Conservation (phyloP, 2,113 vertebrate genomes). For the Taurulus bubalis region DNA sequence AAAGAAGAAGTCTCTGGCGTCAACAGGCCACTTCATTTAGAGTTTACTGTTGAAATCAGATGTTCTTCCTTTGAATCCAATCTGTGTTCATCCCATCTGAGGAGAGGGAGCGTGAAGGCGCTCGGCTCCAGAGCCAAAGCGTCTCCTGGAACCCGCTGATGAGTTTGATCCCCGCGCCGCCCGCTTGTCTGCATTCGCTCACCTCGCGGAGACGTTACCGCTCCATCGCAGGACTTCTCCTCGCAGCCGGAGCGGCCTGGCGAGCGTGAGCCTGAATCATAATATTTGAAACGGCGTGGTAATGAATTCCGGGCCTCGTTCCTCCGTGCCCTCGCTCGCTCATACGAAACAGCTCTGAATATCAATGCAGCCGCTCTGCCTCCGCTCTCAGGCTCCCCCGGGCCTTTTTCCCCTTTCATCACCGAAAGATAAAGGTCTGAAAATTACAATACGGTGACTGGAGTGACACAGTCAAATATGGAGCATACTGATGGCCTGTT, state of each 20-base stretch:
- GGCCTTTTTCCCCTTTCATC: slow-evolving; percentile 56
- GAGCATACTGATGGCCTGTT: slow-evolving; percentile 40
- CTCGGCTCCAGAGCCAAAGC: slow-evolving; percentile 8
- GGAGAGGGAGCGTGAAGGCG: slow-evolving; percentile 13
- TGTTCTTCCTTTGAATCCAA: slow-evolving; percentile 14
- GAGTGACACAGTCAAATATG: slow-evolving; percentile 54
- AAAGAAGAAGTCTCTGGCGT: slow-evolving; percentile 1
- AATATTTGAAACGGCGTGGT: slow-evolving; percentile 64
- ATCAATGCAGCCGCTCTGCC: slow-evolving; percentile 52
- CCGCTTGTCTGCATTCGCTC: slow-evolving; percentile 4
- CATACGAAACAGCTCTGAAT: slow-evolving; percentile 58
- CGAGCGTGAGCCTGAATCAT: slow-evolving; percentile 71
- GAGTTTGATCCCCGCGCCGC: slow-evolving; percentile 61
- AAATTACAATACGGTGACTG: slow-evolving; percentile 61
- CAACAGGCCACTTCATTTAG: slow-evolving; percentile 10
- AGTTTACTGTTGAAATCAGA: background rate
- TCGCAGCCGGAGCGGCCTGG: slow-evolving; percentile 18
- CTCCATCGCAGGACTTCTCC: slow-evolving; percentile 36
- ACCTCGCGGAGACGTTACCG: slow-evolving; percentile 56
- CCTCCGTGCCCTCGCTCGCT: slow-evolving; percentile 46
- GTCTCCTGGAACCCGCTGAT: slow-evolving; percentile 50
- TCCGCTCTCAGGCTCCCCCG: slow-evolving; percentile 41
- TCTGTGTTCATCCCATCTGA: background rate
- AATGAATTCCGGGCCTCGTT: slow-evolving; percentile 72
- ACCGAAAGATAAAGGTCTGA: slow-evolving; percentile 61